A percentile compares a stretch with the other conserved stretches of the same genome.
Conservation (phyloP, 2,113 vertebrate species). For the Ahaetulla prasina region DNA sequence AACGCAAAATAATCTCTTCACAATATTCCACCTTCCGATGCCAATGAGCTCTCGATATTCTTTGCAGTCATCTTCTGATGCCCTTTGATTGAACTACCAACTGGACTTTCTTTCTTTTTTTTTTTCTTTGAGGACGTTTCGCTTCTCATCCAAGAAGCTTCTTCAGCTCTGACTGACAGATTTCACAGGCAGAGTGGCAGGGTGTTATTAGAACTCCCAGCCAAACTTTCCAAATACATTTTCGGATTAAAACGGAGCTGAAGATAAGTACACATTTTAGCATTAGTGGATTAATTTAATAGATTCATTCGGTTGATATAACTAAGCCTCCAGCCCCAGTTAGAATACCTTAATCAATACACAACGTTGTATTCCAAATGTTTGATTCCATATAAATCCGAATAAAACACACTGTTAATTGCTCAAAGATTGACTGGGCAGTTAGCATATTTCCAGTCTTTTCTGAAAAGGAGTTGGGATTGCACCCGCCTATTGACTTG, state of each 20-base stretch:
- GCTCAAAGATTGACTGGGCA: not conserved
- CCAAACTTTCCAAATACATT: not conserved
- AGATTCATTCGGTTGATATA: not conserved
- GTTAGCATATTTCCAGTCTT: not conserved
- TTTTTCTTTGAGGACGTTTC: no score
- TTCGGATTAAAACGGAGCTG: not conserved
- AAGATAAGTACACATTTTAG: not conserved
- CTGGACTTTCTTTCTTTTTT: no score
- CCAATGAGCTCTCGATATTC: not conserved
- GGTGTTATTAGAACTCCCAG: not conserved
- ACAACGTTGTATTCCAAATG: not conserved
- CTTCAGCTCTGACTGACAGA: no score
- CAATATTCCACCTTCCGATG: no score
- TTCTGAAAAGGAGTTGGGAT: not conserved
- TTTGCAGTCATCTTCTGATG: not conserved
- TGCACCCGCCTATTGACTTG: not conserved
- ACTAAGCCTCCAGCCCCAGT: not conserved
- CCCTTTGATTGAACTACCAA: not conserved
- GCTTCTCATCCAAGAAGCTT: no score
- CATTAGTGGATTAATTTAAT: not conserved
- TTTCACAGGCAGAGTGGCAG: not conserved
- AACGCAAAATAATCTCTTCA: no score
- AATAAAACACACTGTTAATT: not conserved
- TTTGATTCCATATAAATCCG: not conserved
- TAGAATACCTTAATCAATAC: not conserved